Evolutionary conservation across 2,113 vertebrate genomes (phyloP), one percentile per base, ranked within the genome.

Genomic region (Nipponia nippon): DNA sequence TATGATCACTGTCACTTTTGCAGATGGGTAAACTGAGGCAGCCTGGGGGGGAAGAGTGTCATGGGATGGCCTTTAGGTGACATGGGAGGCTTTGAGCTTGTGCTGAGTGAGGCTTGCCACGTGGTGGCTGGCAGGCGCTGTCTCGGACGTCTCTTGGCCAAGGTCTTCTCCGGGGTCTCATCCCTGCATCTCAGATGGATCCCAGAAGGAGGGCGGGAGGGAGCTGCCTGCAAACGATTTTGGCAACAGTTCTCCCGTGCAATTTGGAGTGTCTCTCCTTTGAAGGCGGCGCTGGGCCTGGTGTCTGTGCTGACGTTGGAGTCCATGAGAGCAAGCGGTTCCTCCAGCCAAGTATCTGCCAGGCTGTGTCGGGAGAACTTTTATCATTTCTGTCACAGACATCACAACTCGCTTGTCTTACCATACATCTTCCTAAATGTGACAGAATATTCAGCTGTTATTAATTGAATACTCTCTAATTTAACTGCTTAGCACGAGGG

Each of bases 361-460:
- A 99, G 98, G 97, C 98, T 98, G 98, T 98, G 98, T 98, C 97
- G 97, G 97, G 98, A 98, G 98, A 99, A 99, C 99, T 98, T 98
- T 98, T 98, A 99, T 99, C 99, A 99, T 98, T 98, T 98, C 98
- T 99, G 99, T 99, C 99, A 99, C 99, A 98, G 98, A 99, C 99
- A 99, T 99, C 99, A 98, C 98, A 98, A 98, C 98, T 98, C 97
- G 98, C 99, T 99, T 99, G 99, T 99, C 99, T 99, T 98, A 98
- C 98, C 98, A 98, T 99, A 99, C 99, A 98, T 99, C 99, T 99
- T 99, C 98, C 98, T 98, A 98, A 98, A 98, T 98, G 98, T 99
- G 98, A 99, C 99, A 99, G 99, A 98, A 98, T 97, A 98, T 98
- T 98, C 98, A 98, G 98, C 98, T 98, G 98, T 99, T 99, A 99